These are phyloP conservation scores for Pelochelys cantorii DNA, from an alignment of 2,797 vertebrate genomes.

Conservation along the genomic window DNA sequence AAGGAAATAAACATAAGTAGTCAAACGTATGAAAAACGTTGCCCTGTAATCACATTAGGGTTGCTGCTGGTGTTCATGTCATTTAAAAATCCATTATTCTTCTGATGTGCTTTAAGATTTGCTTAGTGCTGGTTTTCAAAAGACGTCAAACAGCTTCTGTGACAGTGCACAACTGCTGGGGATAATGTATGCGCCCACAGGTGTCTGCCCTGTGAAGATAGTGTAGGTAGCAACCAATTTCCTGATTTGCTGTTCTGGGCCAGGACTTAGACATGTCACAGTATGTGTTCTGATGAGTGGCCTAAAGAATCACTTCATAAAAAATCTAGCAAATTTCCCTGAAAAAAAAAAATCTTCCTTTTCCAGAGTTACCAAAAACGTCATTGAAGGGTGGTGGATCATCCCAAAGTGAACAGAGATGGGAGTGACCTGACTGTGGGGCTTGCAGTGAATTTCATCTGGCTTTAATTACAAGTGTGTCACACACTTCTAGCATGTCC, in stretches of 20 bases:
- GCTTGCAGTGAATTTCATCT: not conserved
- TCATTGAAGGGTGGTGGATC: not conserved
- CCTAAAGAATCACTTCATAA: not conserved
- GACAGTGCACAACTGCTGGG: not conserved
- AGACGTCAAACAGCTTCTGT: not conserved
- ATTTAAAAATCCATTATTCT: not conserved
- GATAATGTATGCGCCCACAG: not conserved
- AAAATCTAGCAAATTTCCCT: not conserved
- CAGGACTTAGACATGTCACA: not conserved
- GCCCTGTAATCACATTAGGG: not conserved
- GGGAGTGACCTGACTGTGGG: not conserved
- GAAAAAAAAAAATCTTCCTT: not conserved
- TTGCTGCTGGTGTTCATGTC: not conserved
- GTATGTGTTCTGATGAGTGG: not conserved
- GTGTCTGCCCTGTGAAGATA: not conserved
- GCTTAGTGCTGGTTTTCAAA: not conserved
- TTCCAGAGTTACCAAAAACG: not conserved
- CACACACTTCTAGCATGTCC: not conserved
- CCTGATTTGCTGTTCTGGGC: not conserved
- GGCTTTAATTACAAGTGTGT: not conserved
- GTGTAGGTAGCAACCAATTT: not conserved
- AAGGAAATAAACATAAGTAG: slow-evolving; percentile 41
- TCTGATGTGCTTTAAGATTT: not conserved
- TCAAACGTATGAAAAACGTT: slow-evolving; percentile 7
- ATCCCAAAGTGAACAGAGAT: not conserved